A percentile compares a stretch with the other conserved stretches of the same genome.
Evolutionary conservation across 1,140 invertebrate species (phyloP).

Genomic region (Orchestia grillus): DNA sequence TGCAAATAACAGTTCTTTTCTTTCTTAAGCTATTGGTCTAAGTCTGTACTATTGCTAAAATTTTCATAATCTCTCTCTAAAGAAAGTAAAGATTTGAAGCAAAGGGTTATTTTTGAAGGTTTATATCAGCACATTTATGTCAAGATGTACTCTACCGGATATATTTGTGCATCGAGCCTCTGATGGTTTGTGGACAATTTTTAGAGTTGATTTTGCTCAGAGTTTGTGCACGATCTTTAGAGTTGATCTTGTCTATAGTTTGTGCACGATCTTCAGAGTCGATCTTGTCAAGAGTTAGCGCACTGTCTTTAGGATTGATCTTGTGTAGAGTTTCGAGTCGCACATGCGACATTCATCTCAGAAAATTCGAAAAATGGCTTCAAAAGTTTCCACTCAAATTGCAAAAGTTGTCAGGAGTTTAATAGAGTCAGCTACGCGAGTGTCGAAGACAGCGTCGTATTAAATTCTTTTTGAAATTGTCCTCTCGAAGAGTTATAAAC

Average conservation of each 20-base stretch:
- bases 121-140: neutral
- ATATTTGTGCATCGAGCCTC: too few relatives aligned
- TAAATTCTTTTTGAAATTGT: neutral
- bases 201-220: too few relatives aligned
- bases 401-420: neutral
- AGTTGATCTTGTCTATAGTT: too few relatives aligned
- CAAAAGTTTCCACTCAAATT: neutral
- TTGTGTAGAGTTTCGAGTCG: neutral
- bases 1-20: neutral
- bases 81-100: too few relatives aligned
- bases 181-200: too few relatives aligned
- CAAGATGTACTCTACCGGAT: neutral
- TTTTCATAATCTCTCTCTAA: too few relatives aligned
- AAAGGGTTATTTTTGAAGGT: too few relatives aligned
- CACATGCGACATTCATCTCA: neutral
- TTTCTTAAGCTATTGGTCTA: neutral
- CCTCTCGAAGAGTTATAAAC: neutral
- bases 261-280: too few relatives aligned
- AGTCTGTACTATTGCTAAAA: neutral
- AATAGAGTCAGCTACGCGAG: neutral
- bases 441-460: neutral
- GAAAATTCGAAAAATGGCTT: neutral
- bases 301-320: neutral
- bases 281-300: neutral
- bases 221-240: too few relatives aligned